Conservation (phyloP, 1,140 invertebrate species). For the Brachionus sp. region DNA sequence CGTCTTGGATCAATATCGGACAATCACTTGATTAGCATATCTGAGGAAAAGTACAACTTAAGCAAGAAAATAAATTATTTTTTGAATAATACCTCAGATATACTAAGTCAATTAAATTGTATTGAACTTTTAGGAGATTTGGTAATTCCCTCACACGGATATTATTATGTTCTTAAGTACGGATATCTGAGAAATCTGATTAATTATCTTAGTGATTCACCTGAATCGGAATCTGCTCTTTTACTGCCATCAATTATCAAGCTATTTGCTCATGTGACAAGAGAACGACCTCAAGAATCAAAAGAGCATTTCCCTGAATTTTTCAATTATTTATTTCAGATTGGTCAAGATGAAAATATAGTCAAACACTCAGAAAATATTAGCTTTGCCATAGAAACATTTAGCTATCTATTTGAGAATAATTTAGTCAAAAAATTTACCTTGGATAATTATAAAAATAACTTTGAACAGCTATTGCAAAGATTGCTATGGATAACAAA, state of each 20-base stretch:
- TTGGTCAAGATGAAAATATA: background rate
- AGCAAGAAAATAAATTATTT: background rate
- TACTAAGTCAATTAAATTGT: conserved; percentile 14
- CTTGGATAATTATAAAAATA: background rate
- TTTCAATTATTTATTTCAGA: background rate
- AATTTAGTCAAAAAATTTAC: conserved; percentile 4
- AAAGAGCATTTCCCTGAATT: conserved; percentile 1
- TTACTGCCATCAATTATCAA: conserved; percentile 2
- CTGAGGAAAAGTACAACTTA: background rate
- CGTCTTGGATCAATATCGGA: background rate
- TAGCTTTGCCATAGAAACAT: background rate
- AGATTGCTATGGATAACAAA: conserved; percentile 23
- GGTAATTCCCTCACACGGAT: background rate
- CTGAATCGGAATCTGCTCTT: background rate
- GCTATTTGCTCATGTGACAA: background rate
- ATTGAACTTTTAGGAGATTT: conserved; percentile 20
- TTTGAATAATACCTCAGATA: conserved; percentile 6
- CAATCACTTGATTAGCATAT: background rate
- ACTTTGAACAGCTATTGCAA: background rate
- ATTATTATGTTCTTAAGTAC: background rate
- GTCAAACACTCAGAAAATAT: background rate
- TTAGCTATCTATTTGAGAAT: background rate
- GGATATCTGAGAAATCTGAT: conserved; percentile 12
- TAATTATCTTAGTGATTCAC: background rate
- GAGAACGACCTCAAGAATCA: background rate